Evolutionary conservation across 1,140 invertebrate species (phyloP), one percentile per base, ranked within the genome.

Genomic region (Octopus bimaculoides): DNA sequence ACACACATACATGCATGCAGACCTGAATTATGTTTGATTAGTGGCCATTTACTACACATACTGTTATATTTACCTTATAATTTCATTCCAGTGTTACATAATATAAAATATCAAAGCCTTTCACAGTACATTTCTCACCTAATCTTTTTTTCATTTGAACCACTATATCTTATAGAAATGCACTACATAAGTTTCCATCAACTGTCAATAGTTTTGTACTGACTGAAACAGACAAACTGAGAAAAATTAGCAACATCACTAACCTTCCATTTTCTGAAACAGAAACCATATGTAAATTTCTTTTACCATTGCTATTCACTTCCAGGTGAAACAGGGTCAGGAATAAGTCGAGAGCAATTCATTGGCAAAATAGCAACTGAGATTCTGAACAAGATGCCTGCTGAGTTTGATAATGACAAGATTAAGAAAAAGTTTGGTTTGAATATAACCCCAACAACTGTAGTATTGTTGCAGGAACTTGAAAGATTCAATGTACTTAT

Each of bases 401-500:
- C 87, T 20, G 91, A 92, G 79, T 96, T 94, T 86, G 95, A 97
- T 87, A 91, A 96, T 5, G 93, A 93, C 89, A 94, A 93, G 89
- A 93, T 96, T 41, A 92, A 93, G 79, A 94, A 94, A 89, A 93
- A 93, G 84, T 95, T 94, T 87, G 95, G 94, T 81, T 89, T 94
- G 85, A 92, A 92, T 81, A 93, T 96, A 74, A 93, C 94, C 5
- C 96, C 96, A 6, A 94, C 94, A 0, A 93, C 94, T 0, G 93
- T 96, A 52, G 96, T 97, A 5, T 89, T 97, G 54, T 91, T 97
- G 73, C 96, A 97, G 92, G 96, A 97, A 89, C 88, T 97, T 26
- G 95, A 97, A 85, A 92, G 95, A 86, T 96, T 96, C 88, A 97
- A 97, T 89, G 90, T 92, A 66, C 91, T 97, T 6, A 93, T 96